Percentiles rank a stretch among this genome's conserved stretches.
These are phyloP conservation scores for Mobula hypostoma DNA, from an alignment of 2,113 vertebrate genomes.

Conservation along the genomic window DNA sequence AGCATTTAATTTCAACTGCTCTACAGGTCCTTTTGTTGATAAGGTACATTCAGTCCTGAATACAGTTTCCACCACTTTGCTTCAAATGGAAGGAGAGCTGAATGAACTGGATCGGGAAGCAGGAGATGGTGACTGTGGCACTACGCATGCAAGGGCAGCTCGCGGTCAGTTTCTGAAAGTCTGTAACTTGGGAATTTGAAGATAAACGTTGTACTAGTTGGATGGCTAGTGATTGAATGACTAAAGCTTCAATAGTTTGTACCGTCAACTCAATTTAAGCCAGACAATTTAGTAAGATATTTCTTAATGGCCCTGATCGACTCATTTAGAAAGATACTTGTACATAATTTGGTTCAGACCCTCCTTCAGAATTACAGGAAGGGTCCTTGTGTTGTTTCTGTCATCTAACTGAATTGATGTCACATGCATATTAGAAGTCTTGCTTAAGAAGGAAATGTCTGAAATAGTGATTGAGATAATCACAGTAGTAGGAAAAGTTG, in stretches of 20 bases:
- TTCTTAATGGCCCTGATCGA: background rate
- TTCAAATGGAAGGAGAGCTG: constrained; percentile 67
- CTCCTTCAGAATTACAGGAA: background rate
- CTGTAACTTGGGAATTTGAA: background rate
- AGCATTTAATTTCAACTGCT: background rate
- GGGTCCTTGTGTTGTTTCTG: background rate
- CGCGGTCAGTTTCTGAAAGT: constrained; percentile 56
- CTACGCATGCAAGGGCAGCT: constrained; percentile 76
- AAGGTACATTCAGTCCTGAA: constrained; percentile 51
- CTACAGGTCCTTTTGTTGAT: constrained; percentile 50
- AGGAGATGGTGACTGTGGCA: constrained; percentile 86
- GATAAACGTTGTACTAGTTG: background rate
- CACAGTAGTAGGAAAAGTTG: too few relatives aligned
- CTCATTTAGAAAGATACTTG: background rate
- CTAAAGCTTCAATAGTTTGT: background rate
- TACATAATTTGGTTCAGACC: background rate
- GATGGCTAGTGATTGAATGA: background rate
- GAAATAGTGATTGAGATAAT: too few relatives aligned
- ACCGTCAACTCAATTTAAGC: background rate
- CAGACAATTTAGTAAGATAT: background rate
- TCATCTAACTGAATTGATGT: background rate
- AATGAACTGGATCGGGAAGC: constrained; percentile 78
- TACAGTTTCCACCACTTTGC: constrained; percentile 60
- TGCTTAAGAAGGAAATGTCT: too few relatives aligned
- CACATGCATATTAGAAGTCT: background rate